Base-by-base conservation (phyloP, 2,888 invertebrate genomes). In the Metallyticus violacea region DNA sequence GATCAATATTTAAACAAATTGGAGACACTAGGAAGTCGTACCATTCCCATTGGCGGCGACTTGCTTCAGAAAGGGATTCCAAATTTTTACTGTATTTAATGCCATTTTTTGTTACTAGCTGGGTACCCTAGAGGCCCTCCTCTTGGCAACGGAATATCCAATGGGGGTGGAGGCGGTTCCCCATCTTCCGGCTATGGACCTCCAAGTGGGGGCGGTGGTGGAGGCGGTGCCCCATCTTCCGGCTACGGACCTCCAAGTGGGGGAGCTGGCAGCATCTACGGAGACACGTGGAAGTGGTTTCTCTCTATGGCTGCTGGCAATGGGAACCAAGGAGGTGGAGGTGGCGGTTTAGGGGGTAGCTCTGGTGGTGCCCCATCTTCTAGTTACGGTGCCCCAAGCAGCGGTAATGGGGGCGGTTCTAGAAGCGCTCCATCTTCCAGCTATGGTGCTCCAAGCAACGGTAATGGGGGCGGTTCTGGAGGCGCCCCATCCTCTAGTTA, bases 391-490 rank as follows among this genome's bases (percentile, higher is more conserved):
- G 91, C 89, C 22, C 90, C 91, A 82, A 89, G 88, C 9, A 88
- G 90, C 26, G 90, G 89, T 85, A 88, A 89, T 86, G 89, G 89
- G 85, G 90, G 90, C 84, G 90, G 7, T 91, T 91, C 9, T 92
- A 92, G 1, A 92, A 92, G 9, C 92, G 93, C 9, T 92, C 92
- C 81, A 91, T 91, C 40, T 91, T 82, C 86, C 0, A 83, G 82
- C n/a, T 87, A 86, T 9, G 84, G 90, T 89, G 91, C 89, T 2
- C 93, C 94, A 2, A 93, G 93, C 90, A 94, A 93, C 87, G 94
- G 79, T n/a, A 26, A 81, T 0, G 40, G 80, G 1, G 86, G 85
- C 7, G 5, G 90, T 25, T 92, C 92, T 62, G 40, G 40, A 0
- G 15, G 40, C 22, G 40, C 40, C 0, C 77, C 40, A 26, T 85